Evolutionary conservation across 2,113 vertebrate species (phyloP).

Genomic region (Ardeotis arabs): DNA sequence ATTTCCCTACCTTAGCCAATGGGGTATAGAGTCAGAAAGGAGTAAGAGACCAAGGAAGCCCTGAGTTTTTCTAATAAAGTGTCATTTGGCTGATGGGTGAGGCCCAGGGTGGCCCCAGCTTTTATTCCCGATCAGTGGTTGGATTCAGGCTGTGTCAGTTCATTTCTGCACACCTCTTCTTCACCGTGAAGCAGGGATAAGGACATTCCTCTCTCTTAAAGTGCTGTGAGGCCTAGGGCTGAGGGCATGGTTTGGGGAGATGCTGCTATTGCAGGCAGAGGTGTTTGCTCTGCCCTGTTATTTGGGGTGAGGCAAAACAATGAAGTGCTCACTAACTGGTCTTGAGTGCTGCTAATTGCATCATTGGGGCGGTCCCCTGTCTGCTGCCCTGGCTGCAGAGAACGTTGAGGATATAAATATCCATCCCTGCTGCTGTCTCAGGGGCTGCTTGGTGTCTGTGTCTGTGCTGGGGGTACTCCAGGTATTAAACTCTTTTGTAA

Average conservation of each 20-base stretch:
- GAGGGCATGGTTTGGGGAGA: neutral
- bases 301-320: fast-evolving
- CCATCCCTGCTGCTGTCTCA: neutral
- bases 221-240: neutral
- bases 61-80: neutral
- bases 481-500: neutral
- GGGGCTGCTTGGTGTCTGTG: fast-evolving
- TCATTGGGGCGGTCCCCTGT: neutral
- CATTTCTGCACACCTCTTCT: neutral
- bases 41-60: fast-evolving
- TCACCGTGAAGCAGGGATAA: neutral
- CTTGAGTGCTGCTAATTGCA: neutral
- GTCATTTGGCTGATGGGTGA: neutral
- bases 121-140: neutral
- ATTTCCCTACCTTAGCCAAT: neutral
- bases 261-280: neutral
- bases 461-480: neutral
- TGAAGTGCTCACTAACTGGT: neutral
- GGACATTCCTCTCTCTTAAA: neutral
- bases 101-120: neutral
- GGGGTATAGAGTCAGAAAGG: neutral
- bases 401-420: neutral
- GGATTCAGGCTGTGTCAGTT: neutral
- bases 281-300: neutral
- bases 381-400: neutral